Evolutionary conservation across 2,797 vertebrate genomes (phyloP).

Genomic region (Sebastes glaucus): DNA sequence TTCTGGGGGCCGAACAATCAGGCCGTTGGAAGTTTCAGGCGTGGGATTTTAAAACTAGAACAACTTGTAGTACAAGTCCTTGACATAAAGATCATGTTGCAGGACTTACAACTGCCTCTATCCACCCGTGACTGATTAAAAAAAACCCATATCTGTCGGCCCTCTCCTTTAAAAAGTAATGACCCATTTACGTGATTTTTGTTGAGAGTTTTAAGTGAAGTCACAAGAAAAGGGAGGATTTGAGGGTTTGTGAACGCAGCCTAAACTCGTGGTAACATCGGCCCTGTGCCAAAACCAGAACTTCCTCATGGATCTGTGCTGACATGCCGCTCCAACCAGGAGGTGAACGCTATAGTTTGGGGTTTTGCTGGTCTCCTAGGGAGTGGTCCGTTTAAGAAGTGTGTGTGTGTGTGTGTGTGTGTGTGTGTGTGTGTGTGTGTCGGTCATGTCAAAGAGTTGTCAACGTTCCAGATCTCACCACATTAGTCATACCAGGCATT

Average conservation of each 20-base stretch:
- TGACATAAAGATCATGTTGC: background rate
- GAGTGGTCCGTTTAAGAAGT: conserved; percentile 52
- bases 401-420: background rate
- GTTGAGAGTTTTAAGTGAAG: background rate
- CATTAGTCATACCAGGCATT: conserved; percentile 75
- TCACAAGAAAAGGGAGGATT: background rate
- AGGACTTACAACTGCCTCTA: background rate
- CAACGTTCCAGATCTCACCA: conserved; percentile 66
- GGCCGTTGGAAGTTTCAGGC: background rate
- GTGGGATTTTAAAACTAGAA: background rate
- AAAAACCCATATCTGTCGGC: background rate
- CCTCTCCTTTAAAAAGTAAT: background rate
- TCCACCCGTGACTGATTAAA: background rate
- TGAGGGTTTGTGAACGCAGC: background rate
- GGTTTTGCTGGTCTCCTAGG: conserved; percentile 55
- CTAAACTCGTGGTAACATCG: background rate
- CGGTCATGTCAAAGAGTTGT: conserved; percentile 52
- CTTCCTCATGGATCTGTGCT: conserved; percentile 32
- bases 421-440: background rate
- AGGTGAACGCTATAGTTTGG: conserved; percentile 44
- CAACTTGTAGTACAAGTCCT: background rate
- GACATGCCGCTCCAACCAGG: conserved; percentile 11
- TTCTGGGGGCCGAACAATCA: no score
- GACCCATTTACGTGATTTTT: background rate
- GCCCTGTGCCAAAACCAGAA: conserved; percentile 27